A percentile compares a stretch with the other conserved stretches of the same genome.
Evolutionary conservation across 1,140 invertebrate genomes (phyloP).

Genomic region (Thalassaphorura encarpata): DNA sequence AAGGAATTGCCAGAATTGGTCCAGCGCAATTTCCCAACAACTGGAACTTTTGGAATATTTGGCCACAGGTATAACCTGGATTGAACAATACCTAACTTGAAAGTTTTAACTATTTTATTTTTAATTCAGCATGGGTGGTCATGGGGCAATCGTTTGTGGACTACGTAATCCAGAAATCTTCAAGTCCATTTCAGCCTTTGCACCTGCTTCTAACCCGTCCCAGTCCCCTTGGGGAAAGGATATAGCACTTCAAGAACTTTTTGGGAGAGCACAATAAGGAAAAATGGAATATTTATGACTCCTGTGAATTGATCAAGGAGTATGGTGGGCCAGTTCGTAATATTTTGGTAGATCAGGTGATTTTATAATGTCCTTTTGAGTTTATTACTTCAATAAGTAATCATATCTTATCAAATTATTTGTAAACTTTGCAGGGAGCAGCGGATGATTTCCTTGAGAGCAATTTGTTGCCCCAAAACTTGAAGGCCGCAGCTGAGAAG

Average conservation of each 20-base stretch:
- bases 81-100: neutral
- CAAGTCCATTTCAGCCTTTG: slow-evolving; percentile 87
- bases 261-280: slow-evolving; percentile 54
- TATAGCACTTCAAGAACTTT: slow-evolving; percentile 78
- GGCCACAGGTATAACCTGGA: slow-evolving; percentile 35
- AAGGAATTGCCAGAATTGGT: slow-evolving; percentile 75
- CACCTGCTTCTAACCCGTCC: slow-evolving; percentile 86
- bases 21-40: slow-evolving; percentile 40
- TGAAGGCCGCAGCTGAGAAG: slow-evolving; percentile 58
- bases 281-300: slow-evolving; percentile 79
- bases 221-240: slow-evolving; percentile 72
- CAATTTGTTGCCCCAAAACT: slow-evolving; percentile 77
- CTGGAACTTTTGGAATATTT: slow-evolving; percentile 34
- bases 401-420: slow-evolving; percentile 13
- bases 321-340: slow-evolving; percentile 76
- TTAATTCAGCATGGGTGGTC: slow-evolving; percentile 81
- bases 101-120: neutral
- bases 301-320: slow-evolving; percentile 65
- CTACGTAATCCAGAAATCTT: slow-evolving; percentile 86
- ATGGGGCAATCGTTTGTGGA: slow-evolving; percentile 85
- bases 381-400: neutral
- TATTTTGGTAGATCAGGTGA: slow-evolving; percentile 83
- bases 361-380: neutral
- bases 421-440: slow-evolving; percentile 52
- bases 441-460: slow-evolving; percentile 71